These are phyloP conservation scores for Microctonus brassicae DNA, from an alignment of 2,888 invertebrate genomes.

Conservation along the genomic window DNA sequence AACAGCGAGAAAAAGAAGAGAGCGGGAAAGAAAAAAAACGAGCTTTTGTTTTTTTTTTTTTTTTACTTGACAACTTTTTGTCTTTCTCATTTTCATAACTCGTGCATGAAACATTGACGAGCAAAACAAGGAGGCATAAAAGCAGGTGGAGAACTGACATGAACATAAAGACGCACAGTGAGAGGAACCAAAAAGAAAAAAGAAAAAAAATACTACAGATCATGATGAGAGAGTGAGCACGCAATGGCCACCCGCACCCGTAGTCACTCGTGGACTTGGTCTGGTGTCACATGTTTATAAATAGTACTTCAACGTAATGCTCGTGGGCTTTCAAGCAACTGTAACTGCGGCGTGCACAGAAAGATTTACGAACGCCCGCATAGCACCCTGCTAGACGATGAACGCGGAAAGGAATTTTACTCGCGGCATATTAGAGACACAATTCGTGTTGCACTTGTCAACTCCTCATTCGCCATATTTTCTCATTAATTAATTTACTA, in stretches of 20 bases:
- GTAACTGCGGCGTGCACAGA: conserved; percentile 52
- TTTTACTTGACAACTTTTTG: conserved; percentile 9
- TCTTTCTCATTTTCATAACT: neutral
- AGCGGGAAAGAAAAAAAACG: conserved; percentile 15
- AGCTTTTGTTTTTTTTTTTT: conserved; percentile 25
- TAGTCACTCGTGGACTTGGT: conserved; percentile 46
- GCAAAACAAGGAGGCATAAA: conserved; percentile 16
- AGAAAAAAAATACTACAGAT: no score
- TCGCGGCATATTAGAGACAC: conserved; percentile 28
- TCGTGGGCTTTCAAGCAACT: conserved; percentile 46
- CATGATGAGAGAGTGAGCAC: no score
- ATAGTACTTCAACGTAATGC: conserved; percentile 67
- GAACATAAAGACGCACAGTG: conserved; percentile 34
- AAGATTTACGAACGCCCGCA: conserved; percentile 63
- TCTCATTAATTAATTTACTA: neutral
- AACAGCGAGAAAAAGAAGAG: no score
- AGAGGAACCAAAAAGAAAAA: no score
- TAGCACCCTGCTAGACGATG: conserved; percentile 45
- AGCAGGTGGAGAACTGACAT: conserved; percentile 29
- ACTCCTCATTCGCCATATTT: neutral
- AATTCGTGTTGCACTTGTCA: conserved; percentile 24
- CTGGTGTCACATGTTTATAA: conserved; percentile 67
- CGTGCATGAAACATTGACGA: conserved; percentile 4
- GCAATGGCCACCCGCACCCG: conserved; percentile 57
- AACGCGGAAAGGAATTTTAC: conserved; percentile 64